Evolutionary conservation across 1,140 invertebrate species (phyloP).

Genomic region (Oreohelix idahoensis): DNA sequence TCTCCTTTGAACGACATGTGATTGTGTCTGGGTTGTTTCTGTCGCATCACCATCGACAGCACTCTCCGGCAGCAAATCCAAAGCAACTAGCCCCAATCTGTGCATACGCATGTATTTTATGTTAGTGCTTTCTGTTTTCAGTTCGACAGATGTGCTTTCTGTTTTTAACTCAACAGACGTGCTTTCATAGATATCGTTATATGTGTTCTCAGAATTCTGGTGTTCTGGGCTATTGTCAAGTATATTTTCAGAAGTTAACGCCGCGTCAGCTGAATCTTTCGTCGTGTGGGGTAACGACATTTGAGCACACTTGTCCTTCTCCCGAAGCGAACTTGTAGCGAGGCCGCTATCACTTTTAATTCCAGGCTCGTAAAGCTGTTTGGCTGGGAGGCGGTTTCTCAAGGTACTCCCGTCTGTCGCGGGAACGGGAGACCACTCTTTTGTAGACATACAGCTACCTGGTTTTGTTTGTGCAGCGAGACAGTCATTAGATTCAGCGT

Average conservation of each 20-base stretch:
- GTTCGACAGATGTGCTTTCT: too few species aligned
- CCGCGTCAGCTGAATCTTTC: neutral
- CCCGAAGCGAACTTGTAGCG: neutral
- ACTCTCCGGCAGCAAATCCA: conserved; percentile 33
- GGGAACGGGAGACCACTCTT: neutral
- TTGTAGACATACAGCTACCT: neutral
- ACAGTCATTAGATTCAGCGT: conserved; percentile 1
- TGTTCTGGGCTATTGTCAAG: neutral
- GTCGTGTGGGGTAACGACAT: neutral
- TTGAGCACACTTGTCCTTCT: neutral
- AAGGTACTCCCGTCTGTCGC: neutral
- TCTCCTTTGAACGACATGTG: neutral
- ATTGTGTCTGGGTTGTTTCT: neutral
- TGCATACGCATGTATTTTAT: neutral
- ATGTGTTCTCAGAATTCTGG: neutral
- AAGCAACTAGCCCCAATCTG: conserved; percentile 16
- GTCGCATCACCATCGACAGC: conserved; percentile 1
- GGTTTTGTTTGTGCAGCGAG: conserved; percentile 3
- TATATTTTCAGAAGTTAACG: neutral
- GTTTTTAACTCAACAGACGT: neutral
- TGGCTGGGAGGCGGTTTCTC: neutral
- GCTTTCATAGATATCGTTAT: neutral
- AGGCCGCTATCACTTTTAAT: neutral
- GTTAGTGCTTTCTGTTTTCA: neutral
- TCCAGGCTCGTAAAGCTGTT: neutral